A percentile compares a stretch with the other conserved stretches of the same genome.
phyloP scores from a whole-genome alignment of 2,888 invertebrate species.

The Parascotia fuliginaria region DNA sequence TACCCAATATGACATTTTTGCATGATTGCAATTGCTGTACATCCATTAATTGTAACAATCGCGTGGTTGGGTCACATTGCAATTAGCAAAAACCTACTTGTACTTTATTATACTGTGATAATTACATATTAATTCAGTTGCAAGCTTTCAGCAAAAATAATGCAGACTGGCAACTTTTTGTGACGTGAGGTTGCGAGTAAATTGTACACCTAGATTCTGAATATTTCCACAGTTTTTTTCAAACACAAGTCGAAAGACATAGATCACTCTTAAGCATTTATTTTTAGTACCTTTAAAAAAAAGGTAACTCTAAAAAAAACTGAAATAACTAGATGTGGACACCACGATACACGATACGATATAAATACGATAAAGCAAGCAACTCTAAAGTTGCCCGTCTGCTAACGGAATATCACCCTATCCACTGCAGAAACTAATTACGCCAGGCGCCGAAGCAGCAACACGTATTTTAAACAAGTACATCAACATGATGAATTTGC shows the following conservation, averaged over 20 bases:
- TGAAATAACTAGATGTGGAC: too few species aligned
- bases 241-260: too few species aligned
- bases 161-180: neutral
- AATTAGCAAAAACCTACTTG: neutral
- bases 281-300: too few species aligned
- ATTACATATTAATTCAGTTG: neutral
- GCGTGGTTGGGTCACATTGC: neutral
- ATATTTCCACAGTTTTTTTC: too few species aligned
- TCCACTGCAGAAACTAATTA: constrained; percentile 11
- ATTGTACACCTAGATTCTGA: too few species aligned
- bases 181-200: neutral
- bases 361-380: neutral
- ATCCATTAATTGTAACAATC: neutral
- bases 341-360: too few species aligned
- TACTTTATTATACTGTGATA: neutral
- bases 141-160: neutral
- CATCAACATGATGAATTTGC: neutral
- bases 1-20: too few species aligned
- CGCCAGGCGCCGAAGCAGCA: neutral
- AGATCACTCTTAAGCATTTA: too few species aligned
- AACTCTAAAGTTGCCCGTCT: neutral
- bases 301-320: too few species aligned
- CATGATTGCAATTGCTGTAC: neutral
- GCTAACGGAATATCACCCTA: neutral
- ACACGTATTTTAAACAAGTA: neutral